Base-by-base conservation (phyloP, 2,797 vertebrate species). In the Acanthurus leucopareius region DNA sequence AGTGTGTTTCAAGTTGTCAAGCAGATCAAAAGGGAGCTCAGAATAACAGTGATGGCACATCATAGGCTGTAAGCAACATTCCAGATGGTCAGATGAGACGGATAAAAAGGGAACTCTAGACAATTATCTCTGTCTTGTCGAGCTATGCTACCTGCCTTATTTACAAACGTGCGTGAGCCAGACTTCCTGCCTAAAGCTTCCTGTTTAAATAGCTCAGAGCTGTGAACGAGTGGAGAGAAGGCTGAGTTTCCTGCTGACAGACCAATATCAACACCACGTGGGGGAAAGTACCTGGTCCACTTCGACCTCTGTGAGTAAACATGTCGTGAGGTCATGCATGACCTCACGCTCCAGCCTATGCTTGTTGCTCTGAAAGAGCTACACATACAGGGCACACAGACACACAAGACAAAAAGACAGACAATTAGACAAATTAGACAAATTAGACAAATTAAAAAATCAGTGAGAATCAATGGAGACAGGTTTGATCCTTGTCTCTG, bases 291-390 rank as follows among this genome's bases (percentile, higher is more conserved):
- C 97, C 97, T 98, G 96, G 91, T 95, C 95, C 93, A 96, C 94
- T 95, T 97, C 95, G 86, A 93, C 94, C 96, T 97, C 97, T 76
- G 96, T 96, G 95, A 97, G 96, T 83, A 95, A 95, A 93, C 54
- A 73, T 3, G 86, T 87, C 69, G 96, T 93, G 90, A 95, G 91
- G 89, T 98, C 94, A 63, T 90, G 93, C 88, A 52, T 88, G 91
- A 93, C 90, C 94, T 96, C 94, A 88, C 81, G 73, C 0, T 91
- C 94, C 89, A 88, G 92, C 92, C 44, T 93, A 90, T 57, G 77
- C 0, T 94, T 95, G 91, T 93, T 93, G 94, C 96, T 91, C 94
- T 97, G 95, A 96, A 97, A 98, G 88, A 99, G 97, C 98, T 99
- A 86, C 69, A 88, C 67, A 83, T 57, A 85, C 53, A 80, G 44